A percentile compares a stretch with the other conserved stretches of the same genome.
Evolutionary conservation across 2,113 vertebrate genomes (phyloP).

Genomic region (Malurus alboscapulatus): DNA sequence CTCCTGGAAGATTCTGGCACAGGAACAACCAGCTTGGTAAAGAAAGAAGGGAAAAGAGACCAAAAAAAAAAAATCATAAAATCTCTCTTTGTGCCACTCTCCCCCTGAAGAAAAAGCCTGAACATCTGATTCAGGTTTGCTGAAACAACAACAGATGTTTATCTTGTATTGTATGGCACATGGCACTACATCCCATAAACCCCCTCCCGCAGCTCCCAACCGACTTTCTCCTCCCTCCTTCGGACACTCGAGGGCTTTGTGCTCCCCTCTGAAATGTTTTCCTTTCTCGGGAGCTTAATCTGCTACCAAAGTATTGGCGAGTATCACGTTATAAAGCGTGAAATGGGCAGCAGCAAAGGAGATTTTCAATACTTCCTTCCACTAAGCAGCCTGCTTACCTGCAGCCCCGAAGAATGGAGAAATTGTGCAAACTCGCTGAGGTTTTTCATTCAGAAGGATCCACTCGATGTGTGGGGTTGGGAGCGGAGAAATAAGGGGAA

Average conservation of each 20-base stretch:
- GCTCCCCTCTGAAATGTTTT: constrained; percentile 48
- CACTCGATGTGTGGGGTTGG: background rate
- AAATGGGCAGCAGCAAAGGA: constrained; percentile 37
- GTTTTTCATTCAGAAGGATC: background rate
- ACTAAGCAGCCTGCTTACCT: constrained; percentile 44
- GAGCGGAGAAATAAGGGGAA: background rate
- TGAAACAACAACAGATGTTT: constrained; percentile 86
- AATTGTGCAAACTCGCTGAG: background rate
- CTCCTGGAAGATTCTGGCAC: background rate
- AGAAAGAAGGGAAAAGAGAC: background rate
- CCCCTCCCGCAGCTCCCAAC: constrained; percentile 78
- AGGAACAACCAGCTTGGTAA: background rate
- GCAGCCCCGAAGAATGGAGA: background rate
- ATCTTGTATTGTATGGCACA: constrained; percentile 85
- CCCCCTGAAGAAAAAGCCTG: constrained; percentile 26
- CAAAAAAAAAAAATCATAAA: background rate
- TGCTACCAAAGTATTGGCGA: constrained; percentile 60
- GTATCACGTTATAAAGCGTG: constrained; percentile 51
- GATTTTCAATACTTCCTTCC: constrained; percentile 63
- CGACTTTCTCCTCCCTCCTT: background rate
- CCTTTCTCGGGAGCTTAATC: constrained; percentile 59
- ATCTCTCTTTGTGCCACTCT: background rate
- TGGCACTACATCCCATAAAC: constrained; percentile 80
- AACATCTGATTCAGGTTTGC: constrained; percentile 83
- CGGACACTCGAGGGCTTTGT: constrained; percentile 31